Evolutionary conservation across 2,797 vertebrate species (phyloP).

Genomic region (Urocyon cinereoargenteus): DNA sequence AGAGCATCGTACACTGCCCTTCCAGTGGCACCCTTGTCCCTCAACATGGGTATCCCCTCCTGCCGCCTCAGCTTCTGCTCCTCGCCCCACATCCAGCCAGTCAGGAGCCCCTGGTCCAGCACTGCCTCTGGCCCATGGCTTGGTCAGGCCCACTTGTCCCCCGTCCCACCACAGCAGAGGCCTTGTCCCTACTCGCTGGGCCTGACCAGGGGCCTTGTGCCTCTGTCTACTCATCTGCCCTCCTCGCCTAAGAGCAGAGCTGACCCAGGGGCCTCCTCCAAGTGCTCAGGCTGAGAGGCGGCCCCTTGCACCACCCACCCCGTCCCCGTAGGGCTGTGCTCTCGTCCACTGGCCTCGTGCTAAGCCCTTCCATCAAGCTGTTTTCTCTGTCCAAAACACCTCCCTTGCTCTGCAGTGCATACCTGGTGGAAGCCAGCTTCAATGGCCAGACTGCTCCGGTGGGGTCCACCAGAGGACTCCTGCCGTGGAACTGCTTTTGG

Average conservation of each 20-base stretch:
- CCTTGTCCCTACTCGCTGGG: not conserved
- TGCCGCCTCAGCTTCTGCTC: not conserved
- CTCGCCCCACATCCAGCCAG: not conserved
- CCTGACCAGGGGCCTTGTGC: not conserved
- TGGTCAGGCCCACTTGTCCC: not conserved
- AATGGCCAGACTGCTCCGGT: not conserved
- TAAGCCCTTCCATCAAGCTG: not conserved
- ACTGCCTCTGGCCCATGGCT: not conserved
- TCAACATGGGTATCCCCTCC: not conserved
- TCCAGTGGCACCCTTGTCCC: not conserved
- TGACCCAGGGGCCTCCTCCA: not conserved
- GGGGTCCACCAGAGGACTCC: not conserved
- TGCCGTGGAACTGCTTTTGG: rapidly evolving
- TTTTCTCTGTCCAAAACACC: not conserved
- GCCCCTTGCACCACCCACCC: not conserved
- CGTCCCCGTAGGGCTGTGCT: not conserved
- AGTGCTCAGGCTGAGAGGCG: not conserved
- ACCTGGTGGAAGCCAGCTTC: not conserved
- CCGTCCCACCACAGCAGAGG: no score
- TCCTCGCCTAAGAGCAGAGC: not conserved
- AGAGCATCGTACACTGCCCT: not conserved
- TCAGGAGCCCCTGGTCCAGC: not conserved
- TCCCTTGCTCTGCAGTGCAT: not conserved
- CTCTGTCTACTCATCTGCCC: not conserved
- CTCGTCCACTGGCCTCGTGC: not conserved